Base-by-base conservation (phyloP, 37 sponge, comb jelly and placozoan species). In the Crambe crambe region DNA sequence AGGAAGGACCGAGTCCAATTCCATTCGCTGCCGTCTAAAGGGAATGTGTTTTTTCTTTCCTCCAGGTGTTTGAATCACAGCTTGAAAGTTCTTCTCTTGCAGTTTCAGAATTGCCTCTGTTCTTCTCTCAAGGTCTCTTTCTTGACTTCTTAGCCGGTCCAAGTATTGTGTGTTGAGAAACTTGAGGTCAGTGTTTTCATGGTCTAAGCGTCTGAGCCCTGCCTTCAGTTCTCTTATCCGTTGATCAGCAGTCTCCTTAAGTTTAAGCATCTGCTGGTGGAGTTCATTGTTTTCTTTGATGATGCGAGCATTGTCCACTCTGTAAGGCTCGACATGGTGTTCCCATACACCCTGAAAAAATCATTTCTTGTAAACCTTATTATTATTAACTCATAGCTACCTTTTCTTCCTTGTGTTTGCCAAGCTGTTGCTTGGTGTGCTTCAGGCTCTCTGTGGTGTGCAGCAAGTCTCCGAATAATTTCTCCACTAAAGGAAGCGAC, bases 371-470 rank as follows among this genome's bases (percentile, higher is more conserved):
- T n/a, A n/a, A n/a, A n/a, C n/a, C n/a, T n/a, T n/a, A n/a, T n/a
- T 58, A 58, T 58, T 4, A 58, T 51, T 51, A 18, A 51, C 9
- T 9, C 54, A 51, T 51, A 51, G 9, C 9, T 51, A 78, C 89
- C 54, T 90, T 88, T 70, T 94, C 88, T 73, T 91, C 81, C 56
- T 81, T 83, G 20, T 88, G 84, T 56, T 77, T 80, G 41, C 80
- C 67, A 17, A 94, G 80, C 70, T 99, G 86, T 43, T 76, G 73
- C 68, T 94, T 92, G 22, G 90, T 91, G 17, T 85, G 65, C 76
- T 87, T 91, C 68, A 99, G 71, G 69, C 97, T 96, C 81, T 99
- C 99, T 60, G 99, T 94, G 22, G 99, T 99, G 80, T 99, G 99
- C 22, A 99, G 77, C 38, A 99, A 75, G 71, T 99, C 99, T 34